Evolutionary conservation across 2,797 vertebrate genomes (phyloP).

Genomic region (Platalea minor): DNA sequence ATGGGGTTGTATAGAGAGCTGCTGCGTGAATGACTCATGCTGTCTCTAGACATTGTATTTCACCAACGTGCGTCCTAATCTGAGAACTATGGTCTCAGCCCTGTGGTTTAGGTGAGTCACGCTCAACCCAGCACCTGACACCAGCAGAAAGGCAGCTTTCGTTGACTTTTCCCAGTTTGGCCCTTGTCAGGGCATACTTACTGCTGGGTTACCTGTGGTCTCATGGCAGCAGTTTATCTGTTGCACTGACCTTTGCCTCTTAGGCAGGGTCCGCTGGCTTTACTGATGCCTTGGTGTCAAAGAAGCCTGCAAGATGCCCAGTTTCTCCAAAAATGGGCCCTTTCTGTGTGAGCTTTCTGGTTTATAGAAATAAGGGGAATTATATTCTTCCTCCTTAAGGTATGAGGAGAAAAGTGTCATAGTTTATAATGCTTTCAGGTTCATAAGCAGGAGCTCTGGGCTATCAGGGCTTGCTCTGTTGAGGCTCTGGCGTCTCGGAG

Average conservation of each 20-base stretch:
- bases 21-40: neutral
- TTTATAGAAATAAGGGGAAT: neutral
- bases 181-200: neutral
- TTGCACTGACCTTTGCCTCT: neutral
- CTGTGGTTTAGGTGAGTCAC: neutral
- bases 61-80: neutral
- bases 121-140: neutral
- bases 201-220: neutral
- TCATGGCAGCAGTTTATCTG: neutral
- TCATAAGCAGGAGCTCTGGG: neutral
- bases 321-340: neutral
- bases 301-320: neutral
- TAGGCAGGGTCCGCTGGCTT: neutral
- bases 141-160: neutral
- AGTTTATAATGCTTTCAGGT: neutral
- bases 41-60: neutral
- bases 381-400: neutral
- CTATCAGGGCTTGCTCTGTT: neutral
- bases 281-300: neutral
- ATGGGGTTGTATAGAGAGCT: neutral
- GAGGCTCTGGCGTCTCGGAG: accelerated
- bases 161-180: neutral
- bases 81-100: neutral
- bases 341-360: neutral
- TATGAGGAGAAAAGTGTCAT: neutral